Evolutionary conservation across 1,140 invertebrate genomes (phyloP), one percentile per base, ranked within the genome.

Genomic region (Steinernema feltiae): DNA sequence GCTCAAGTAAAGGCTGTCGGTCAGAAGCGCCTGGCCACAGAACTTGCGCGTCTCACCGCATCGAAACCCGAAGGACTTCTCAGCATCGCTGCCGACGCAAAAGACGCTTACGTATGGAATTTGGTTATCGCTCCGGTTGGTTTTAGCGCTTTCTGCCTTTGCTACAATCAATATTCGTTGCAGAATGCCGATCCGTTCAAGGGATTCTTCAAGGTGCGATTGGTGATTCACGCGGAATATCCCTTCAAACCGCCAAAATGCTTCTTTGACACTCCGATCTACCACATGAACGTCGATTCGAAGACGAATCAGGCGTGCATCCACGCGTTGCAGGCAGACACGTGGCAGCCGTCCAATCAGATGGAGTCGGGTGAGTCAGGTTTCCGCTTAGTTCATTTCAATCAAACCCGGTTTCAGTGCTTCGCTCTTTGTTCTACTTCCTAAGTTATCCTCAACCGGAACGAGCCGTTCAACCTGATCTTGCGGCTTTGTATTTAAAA

Each of bases 271-370:
- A 63, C 53, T 7, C 53, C 53, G 15, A 63, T 63, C 53, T 27
- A 63, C 53, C 53, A 63, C 53, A 63, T 63, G 53, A 63, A 63
- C 53, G 53, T 63, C 15, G 53, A 63, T 27, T 21, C 53, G 53
- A 63, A 63, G 53, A 63, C 53, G 12, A 63, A 27, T 21, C 53
- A 63, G 24, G 53, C 53, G 7, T 63, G 53, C 24, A n/a, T 63
- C 15, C 53, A 63, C 24, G 3, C 53, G 15, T 3, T 63, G 2
- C 53, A 63, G 12, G 53, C 24, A 21, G 53, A 63, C 53, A 63
- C 53, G 53, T 63, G 53, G 53, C 15, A 63, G 24, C 53, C 53
- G 53, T n/a, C 53, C 24, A 27, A 3, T 3, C 53, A 63, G 15
- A 63, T 63, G 53, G 53, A 41, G 7, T 41, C 35, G 18, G 35